Conservation (phyloP, 2,797 vertebrate genomes). For the Macropus fuliginosus region DNA sequence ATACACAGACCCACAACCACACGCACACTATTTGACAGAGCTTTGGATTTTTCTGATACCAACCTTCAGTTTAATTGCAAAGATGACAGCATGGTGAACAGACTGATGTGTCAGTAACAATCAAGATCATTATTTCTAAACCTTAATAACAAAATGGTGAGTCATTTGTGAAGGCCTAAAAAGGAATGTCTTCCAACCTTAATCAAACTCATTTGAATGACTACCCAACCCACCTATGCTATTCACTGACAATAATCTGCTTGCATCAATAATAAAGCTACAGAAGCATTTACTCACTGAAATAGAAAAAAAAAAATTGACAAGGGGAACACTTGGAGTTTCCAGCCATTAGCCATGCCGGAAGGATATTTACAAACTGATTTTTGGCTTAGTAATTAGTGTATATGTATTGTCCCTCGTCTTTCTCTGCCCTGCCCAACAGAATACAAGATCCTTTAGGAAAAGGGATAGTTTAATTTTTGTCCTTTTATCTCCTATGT, state of each 20-base stretch:
- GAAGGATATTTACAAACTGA: constrained; percentile 11
- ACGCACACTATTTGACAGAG: constrained; percentile 69
- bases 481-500: not conserved
- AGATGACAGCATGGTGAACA: constrained; percentile 75
- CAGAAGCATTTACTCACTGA: not conserved
- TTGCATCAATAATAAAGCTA: constrained; percentile 12
- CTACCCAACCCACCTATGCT: constrained; percentile 27
- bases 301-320: not conserved
- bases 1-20: not conserved
- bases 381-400: not conserved
- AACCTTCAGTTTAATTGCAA: constrained; percentile 82
- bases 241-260: constrained; percentile 53
- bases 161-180: constrained; percentile 71
- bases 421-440: not conserved
- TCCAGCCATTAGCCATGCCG: not conserved
- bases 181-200: constrained; percentile 61
- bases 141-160: constrained; percentile 71
- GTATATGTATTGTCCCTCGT: not conserved
- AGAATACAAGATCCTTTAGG: not conserved
- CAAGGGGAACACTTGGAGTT: not conserved
- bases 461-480: not conserved
- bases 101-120: constrained; percentile 74
- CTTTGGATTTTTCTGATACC: constrained; percentile 64
- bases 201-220: constrained; percentile 62
- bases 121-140: constrained; percentile 76